phyloP scores from a whole-genome alignment of 2,113 vertebrate genomes.

The Leptobrachium leishanense region DNA sequence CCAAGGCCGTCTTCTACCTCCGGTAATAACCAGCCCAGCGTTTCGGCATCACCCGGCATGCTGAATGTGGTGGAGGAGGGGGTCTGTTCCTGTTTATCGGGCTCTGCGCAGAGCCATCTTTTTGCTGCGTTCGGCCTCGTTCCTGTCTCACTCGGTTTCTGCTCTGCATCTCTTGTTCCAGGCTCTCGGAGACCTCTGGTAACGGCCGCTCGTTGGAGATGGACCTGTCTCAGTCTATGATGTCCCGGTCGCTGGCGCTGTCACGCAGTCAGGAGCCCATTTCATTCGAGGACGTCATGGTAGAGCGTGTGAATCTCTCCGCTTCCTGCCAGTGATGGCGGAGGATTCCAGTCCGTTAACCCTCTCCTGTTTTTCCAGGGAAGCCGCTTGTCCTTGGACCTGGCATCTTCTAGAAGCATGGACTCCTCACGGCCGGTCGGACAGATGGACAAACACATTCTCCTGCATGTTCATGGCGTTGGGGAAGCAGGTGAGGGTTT shows the following conservation, averaged over 20 bases:
- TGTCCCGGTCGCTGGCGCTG: slow-evolving; percentile 75
- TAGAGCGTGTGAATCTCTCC: slow-evolving; percentile 51
- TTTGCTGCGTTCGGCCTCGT: no score
- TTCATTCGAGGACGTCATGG: slow-evolving; percentile 76
- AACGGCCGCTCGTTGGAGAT: slow-evolving; percentile 78
- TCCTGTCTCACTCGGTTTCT: not conserved
- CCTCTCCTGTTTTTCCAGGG: slow-evolving; percentile 16
- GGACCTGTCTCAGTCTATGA: slow-evolving; percentile 64
- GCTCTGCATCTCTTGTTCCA: slow-evolving; percentile 49
- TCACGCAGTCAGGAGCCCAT: slow-evolving; percentile 92
- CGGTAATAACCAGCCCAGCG: slow-evolving; percentile 59
- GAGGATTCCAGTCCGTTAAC: not conserved
- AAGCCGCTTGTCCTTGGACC: slow-evolving; percentile 73
- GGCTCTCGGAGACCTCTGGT: slow-evolving; percentile 87
- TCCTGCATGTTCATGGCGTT: slow-evolving; percentile 92
- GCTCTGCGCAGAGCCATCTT: no score
- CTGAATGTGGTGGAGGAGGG: no score
- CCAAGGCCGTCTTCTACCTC: slow-evolving; percentile 95
- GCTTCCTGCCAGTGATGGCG: no score
- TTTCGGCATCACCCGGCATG: no score
- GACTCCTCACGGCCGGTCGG: slow-evolving; percentile 87
- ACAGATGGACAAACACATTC: slow-evolving; percentile 94
- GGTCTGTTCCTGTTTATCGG: no score
- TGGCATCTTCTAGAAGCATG: slow-evolving; percentile 61
- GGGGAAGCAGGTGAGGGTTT: slow-evolving; percentile 79